These are phyloP conservation scores for Dynastes grantii DNA, from an alignment of 2,888 invertebrate genomes.

Conservation along the genomic window DNA sequence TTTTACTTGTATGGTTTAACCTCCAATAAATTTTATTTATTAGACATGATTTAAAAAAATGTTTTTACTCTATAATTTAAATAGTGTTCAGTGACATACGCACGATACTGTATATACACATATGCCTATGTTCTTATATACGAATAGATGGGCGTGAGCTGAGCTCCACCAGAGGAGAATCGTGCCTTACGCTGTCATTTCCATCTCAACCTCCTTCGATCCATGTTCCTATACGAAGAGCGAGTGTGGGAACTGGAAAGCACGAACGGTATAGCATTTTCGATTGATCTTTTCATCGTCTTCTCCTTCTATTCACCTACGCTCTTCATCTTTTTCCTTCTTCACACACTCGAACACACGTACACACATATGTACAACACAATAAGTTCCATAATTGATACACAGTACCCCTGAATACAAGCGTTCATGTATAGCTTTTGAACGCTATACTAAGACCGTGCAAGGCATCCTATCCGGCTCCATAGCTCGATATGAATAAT, in stretches of 20 bases:
- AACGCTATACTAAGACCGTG: too few species aligned
- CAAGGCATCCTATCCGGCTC: too few species aligned
- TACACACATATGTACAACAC: neutral
- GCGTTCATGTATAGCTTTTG: neutral
- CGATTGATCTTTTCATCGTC: neutral
- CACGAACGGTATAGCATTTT: too few species aligned
- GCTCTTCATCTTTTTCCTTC: too few species aligned
- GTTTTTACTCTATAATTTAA: neutral
- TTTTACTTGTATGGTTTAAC: too few species aligned
- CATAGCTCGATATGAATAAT: slow-evolving; percentile 24
- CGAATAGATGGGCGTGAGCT: slow-evolving; percentile 41
- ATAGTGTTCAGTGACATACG: neutral
- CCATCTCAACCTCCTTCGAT: slow-evolving; percentile 52
- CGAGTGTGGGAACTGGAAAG: slow-evolving; percentile 26
- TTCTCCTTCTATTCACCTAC: neutral
- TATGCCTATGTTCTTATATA: neutral
- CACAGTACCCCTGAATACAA: slow-evolving; percentile 10
- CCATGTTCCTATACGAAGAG: slow-evolving; percentile 50
- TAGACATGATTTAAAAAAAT: too few species aligned
- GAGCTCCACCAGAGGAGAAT: slow-evolving; percentile 30
- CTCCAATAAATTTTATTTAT: too few species aligned
- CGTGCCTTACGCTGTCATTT: slow-evolving; percentile 47
- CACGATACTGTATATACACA: neutral
- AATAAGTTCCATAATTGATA: slow-evolving; percentile 28
- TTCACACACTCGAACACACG: too few species aligned